Base-by-base conservation (phyloP, 37 sponge, comb jelly and placozoan genomes). In the Spongia lamella region DNA sequence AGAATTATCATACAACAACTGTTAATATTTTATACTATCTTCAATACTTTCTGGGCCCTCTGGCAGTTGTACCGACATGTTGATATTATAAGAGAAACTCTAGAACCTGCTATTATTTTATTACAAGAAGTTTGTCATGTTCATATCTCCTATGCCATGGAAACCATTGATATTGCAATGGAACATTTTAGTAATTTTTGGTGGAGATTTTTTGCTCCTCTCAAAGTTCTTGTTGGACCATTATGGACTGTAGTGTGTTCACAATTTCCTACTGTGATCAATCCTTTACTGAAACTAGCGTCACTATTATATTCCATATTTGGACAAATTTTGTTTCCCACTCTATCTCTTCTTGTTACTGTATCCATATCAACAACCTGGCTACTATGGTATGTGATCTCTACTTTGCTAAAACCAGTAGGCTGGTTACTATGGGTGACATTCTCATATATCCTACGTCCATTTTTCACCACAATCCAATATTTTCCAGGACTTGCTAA, bases 31-130 rank as follows among this genome's bases (percentile, higher is more conserved):
- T 89, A 89, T 56, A 61, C 87, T n/a, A 26, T 83, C 17, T 80
- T 94, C 24, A 70, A 84, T 21, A 79, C 90, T 1, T 16, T 83
- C 21, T 90, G 92, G 91, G 94, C 94, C 14, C 40, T 77, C n/a
- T 94, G 94, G 94, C 94, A 94, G 66, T 84, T 94, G 3, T 90
- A 94, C 43, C 56, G 88, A 19, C 87, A 94, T 50, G 88, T 94
- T 0, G 17, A 89, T 40, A 34, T 94, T 54, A 94, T 94, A 17
- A 84, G 80, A 7, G 65, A 53, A 0, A 63, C 69, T 3, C 32
- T 94, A 14, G 64, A 79, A 39, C 94, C 94, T 17, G 32, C 87
- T 13, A 77, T 90, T 6, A 57, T 19, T 14, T 32, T 56, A 20
- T 37, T 87, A 19, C 82, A 73, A 58, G 2, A 21, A 14, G 9